A percentile compares a stretch with the other conserved stretches of the same genome.
Conservation (phyloP, 2,797 vertebrate genomes). For the Aplochiton taeniatus region DNA sequence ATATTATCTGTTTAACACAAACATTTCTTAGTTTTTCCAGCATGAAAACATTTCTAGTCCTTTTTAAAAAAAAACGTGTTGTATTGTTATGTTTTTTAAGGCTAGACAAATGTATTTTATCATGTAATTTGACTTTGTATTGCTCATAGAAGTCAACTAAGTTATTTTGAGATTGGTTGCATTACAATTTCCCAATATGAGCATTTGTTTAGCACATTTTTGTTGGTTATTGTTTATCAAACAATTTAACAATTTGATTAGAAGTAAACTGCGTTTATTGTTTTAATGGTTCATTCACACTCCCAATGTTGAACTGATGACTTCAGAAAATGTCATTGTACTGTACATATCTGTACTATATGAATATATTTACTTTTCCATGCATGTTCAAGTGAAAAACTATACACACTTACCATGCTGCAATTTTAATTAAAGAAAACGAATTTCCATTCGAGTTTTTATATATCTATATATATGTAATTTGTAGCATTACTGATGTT, state of each 20-base stretch:
- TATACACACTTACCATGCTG: conserved; percentile 81
- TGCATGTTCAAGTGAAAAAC: conserved; percentile 84
- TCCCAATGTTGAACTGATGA: conserved; percentile 73
- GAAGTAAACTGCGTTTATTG: conserved; percentile 53
- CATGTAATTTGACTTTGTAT: conserved; percentile 36
- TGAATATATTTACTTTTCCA: conserved; percentile 85
- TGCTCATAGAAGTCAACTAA: conserved; percentile 54
- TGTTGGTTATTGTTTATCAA: conserved; percentile 38
- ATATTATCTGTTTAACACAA: conserved; percentile 53
- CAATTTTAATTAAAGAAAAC: conserved; percentile 82
- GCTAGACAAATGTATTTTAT: conserved; percentile 26
- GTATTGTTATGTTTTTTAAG: conserved; percentile 24
- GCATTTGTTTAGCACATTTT: no score
- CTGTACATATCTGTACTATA: conserved; percentile 85
- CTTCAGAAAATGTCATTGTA: conserved; percentile 69
- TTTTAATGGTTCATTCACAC: conserved; percentile 68
- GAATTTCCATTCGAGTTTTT: conserved; percentile 56
- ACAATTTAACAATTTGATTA: conserved; percentile 44
- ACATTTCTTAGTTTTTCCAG: conserved; percentile 40
- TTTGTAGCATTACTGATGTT: neutral
- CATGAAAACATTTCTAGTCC: conserved; percentile 30
- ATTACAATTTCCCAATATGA: conserved; percentile 36
- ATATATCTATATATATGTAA: conserved; percentile 3
- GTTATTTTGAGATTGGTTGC: conserved; percentile 61
- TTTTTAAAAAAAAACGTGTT: conserved; percentile 24